Conservation (phyloP, 2,888 invertebrate genomes). For the Vesta saturnalis region DNA sequence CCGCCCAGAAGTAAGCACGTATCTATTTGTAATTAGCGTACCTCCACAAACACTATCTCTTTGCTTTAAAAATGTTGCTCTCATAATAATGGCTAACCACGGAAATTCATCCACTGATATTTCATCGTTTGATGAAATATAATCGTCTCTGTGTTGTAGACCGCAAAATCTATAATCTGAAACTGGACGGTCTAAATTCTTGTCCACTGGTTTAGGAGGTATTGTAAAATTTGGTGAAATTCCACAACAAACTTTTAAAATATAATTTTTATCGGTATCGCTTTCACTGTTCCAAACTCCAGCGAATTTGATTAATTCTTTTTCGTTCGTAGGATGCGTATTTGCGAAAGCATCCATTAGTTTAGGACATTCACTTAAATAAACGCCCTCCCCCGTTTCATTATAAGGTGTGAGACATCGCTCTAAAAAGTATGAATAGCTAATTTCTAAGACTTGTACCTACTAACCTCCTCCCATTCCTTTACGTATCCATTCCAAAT, state of each 20-base stretch:
- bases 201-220: not conserved
- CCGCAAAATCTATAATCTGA: not conserved
- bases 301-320: not conserved
- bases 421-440: no score
- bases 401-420: not conserved
- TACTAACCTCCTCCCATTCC: no score
- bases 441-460: no score
- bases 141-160: not conserved
- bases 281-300: not conserved
- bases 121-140: not conserved
- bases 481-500: no score
- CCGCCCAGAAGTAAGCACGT: not conserved
- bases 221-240: not conserved
- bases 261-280: not conserved
- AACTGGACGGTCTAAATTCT: not conserved
- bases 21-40: not conserved
- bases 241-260: not conserved
- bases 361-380: not conserved
- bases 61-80: not conserved
- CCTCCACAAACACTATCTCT: not conserved
- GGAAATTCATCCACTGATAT: not conserved
- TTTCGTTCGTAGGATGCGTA: not conserved
- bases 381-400: not conserved
- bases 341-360: not conserved
- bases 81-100: not conserved